Base-by-base conservation (phyloP, 2,797 vertebrate species). In the Spondyliosoma cantharus region DNA sequence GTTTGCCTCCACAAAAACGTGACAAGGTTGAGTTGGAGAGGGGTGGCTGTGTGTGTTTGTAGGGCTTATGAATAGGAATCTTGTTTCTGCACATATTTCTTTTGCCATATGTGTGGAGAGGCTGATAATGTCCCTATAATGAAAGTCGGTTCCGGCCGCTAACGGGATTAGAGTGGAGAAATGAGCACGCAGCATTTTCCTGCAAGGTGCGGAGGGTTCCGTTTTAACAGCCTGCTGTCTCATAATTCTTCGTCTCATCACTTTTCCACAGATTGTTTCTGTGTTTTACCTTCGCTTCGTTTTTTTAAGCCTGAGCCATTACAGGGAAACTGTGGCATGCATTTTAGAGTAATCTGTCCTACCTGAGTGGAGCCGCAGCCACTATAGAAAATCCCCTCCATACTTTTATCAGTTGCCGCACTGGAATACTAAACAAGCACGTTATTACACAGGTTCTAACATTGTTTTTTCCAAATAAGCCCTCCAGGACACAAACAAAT, bases 41-140 rank as follows among this genome's bases (percentile, higher is more conserved):
- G 69, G 56, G 58, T 43, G 63, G 46, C n/a, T 56, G 53, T 20
- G 60, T 63, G 74, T 4, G 7, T 82, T 69, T 60, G 62, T 25
- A n/a, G 37, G 16, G 70, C 24, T 49, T 76, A 80, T 80, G 72
- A 84, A 83, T 61, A 71, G 56, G 78, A 85, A 81, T 71, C 20
- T 50, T 46, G 50, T 79, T 57, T 49, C 50, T 76, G 70, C 74
- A 81, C 76, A 79, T 80, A 50, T 84, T 83, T 67, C 17, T 62
- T 62, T 48, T 52, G 27, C 80, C 29, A 16, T 78, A 70, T 71
- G 52, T 87, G 83, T 80, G 76, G 61, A 86, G 76, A 86, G 45
- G 81, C 80, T 85, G 91, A 89, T 88, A 90, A 88, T 89, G 72
- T 89, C 82, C 79, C 71, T 16, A 46, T 87, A 87, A 88, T 85